phyloP scores from a whole-genome alignment of 2,888 invertebrate genomes.

The Eupithecia abbreviata region DNA sequence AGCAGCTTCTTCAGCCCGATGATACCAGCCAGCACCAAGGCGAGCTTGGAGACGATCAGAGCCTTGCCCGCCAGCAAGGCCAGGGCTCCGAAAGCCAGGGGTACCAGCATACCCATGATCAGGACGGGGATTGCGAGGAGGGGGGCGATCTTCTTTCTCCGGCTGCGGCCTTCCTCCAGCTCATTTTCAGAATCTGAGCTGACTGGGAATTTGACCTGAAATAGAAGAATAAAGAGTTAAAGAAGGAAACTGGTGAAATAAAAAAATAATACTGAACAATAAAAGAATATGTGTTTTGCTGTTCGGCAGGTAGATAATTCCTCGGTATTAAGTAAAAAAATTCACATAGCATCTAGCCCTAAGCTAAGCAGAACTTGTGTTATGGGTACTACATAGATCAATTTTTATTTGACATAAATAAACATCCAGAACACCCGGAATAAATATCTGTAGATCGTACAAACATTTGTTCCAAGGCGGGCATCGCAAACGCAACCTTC shows the following conservation, averaged over 20 bases:
- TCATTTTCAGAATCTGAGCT: conserved; percentile 86
- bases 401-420: no score
- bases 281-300: no score
- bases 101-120: conserved; percentile 91
- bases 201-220: conserved; percentile 89
- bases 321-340: no score
- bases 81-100: conserved; percentile 91
- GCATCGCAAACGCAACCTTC: no score
- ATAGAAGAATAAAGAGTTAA: neutral
- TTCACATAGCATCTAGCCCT: no score
- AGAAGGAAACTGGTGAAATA: neutral
- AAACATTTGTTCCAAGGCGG: no score
- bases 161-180: conserved; percentile 87
- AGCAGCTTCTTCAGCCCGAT: conserved; percentile 93
- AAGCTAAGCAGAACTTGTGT: no score
- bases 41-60: conserved; percentile 92
- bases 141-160: conserved; percentile 89
- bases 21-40: conserved; percentile 91
- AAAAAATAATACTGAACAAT: no score
- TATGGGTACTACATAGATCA: no score
- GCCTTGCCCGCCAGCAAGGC: conserved; percentile 94
- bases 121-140: conserved; percentile 90
- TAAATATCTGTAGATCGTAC: no score
- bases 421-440: no score
- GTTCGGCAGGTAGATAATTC: no score